A percentile compares a stretch with the other conserved stretches of the same genome.
These are phyloP conservation scores for Drosophila triauraria DNA, from an alignment of 1,140 invertebrate genomes.

Conservation along the genomic window DNA sequence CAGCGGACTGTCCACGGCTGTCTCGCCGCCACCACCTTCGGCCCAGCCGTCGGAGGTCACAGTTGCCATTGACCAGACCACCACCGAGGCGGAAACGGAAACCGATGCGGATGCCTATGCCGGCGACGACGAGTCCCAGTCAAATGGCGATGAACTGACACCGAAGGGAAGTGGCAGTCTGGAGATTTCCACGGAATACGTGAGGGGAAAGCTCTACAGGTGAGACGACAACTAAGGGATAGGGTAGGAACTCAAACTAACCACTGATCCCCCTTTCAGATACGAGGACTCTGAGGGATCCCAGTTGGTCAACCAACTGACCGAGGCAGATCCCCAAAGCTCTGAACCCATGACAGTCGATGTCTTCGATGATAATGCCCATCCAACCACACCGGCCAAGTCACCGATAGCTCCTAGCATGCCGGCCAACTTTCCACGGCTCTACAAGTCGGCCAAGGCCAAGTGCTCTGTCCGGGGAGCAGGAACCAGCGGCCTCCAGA, in stretches of 20 bases:
- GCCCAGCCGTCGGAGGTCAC: not conserved
- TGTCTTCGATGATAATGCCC: not conserved
- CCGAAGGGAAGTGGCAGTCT: not conserved
- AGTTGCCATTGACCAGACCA: not conserved
- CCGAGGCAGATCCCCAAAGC: not conserved
- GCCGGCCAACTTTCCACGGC: constrained; percentile 1
- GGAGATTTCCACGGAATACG: constrained; percentile 1
- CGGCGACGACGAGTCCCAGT: constrained; percentile 10
- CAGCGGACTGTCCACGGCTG: not conserved
- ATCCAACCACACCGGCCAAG: constrained; percentile 11
- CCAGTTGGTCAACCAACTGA: constrained; percentile 29
- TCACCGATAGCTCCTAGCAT: not conserved
- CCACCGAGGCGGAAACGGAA: not conserved
- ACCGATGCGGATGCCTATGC: constrained; percentile 1
- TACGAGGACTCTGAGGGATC: constrained; percentile 22
- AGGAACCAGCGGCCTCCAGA: not conserved
- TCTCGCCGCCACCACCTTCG: not conserved
- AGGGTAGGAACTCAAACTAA: not conserved
- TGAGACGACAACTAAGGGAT: not conserved
- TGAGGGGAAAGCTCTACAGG: constrained; percentile 41
- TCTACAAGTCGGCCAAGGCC: constrained; percentile 26
- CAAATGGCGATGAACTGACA: not conserved
- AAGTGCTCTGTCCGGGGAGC: constrained; percentile 16
- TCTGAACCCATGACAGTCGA: constrained; percentile 7
- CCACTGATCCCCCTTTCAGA: not conserved